Evolutionary conservation across 2,888 invertebrate species (phyloP).

Genomic region (Parnassius mnemosyne): DNA sequence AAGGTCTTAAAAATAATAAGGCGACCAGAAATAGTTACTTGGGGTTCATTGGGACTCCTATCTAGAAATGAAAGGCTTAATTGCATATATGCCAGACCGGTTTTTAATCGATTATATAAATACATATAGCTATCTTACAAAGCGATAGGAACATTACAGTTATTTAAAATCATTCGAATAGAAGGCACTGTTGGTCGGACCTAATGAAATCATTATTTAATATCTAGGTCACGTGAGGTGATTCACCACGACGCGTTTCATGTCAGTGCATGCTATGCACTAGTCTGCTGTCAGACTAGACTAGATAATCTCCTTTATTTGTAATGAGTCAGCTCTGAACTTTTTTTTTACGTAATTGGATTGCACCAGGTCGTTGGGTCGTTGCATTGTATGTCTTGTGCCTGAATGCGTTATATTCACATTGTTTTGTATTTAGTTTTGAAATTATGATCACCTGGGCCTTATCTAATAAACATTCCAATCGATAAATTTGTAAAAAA

Average conservation of each 20-base stretch:
- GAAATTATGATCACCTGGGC: neutral
- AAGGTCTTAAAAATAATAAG: no score
- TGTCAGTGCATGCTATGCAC: conserved; percentile 15
- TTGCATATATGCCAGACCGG: no score
- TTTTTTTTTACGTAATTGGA: conserved; percentile 58
- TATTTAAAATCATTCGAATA: neutral
- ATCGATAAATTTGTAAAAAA: neutral
- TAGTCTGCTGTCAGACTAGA: conserved; percentile 16
- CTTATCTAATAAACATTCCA: no score
- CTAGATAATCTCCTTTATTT: conserved; percentile 48
- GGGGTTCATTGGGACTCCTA: no score
- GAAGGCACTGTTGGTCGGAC: neutral
- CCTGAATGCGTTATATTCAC: neutral
- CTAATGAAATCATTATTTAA: conserved; percentile 12
- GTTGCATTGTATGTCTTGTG: conserved; percentile 38
- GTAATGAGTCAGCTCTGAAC: conserved; percentile 44
- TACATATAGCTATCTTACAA: no score
- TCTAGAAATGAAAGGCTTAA: no score
- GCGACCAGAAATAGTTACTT: no score
- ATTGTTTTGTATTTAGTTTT: neutral
- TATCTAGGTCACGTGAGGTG: conserved; percentile 30
- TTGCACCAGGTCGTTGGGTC: conserved; percentile 55
- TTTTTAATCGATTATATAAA: no score
- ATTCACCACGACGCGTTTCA: conserved; percentile 23
- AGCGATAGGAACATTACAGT: no score